These are phyloP conservation scores for Noctilio leporinus DNA, from an alignment of 2,113 vertebrate genomes.

Conservation along the genomic window DNA sequence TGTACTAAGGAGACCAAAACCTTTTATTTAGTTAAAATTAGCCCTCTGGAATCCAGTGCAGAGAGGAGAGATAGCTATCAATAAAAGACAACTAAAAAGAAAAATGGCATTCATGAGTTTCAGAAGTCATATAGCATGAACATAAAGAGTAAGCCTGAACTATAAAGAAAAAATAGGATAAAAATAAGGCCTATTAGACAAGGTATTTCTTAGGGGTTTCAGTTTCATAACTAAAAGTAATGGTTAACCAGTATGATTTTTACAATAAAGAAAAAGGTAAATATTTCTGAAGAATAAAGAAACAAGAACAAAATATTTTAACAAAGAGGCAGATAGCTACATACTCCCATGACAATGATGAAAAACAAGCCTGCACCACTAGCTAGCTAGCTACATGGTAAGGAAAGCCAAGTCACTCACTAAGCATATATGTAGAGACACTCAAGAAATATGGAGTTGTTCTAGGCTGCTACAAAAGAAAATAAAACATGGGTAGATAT, in stretches of 20 bases:
- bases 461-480: not conserved
- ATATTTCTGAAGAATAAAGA: not conserved
- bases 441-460: not conserved
- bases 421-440: not conserved
- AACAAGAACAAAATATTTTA: not conserved
- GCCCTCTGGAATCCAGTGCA: not conserved
- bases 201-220: not conserved
- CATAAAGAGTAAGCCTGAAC: not conserved
- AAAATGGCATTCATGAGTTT: not conserved
- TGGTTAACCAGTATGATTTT: not conserved
- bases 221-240: not conserved
- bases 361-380: not conserved
- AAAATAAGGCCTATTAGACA: not conserved
- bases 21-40: slow-evolving; percentile 23
- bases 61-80: not conserved
- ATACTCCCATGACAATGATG: not conserved
- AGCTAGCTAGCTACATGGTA: not conserved
- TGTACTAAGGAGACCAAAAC: not conserved
- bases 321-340: not conserved
- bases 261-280: not conserved
- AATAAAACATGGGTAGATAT: not conserved
- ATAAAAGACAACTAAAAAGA: slow-evolving; percentile 9
- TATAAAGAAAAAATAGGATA: not conserved
- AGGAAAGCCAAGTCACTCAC: not conserved
- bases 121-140: not conserved